Evolutionary conservation across 2,113 vertebrate genomes (phyloP).

Genomic region (Chionodraco myersi): DNA sequence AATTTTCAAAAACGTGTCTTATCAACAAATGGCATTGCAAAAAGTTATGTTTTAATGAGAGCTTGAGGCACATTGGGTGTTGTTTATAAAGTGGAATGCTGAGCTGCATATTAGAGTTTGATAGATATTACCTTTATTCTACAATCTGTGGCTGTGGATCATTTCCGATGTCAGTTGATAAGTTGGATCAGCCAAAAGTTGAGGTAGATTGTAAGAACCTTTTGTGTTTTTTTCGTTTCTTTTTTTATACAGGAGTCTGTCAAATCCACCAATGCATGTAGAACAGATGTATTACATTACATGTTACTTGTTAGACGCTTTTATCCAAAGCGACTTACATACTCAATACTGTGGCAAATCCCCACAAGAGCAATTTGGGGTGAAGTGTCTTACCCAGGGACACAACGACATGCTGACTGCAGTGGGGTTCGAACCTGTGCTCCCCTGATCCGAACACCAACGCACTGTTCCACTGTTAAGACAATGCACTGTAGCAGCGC

Average conservation of each 20-base stretch:
- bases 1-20: background rate
- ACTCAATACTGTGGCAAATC: too few species aligned
- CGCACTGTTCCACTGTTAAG: too few species aligned
- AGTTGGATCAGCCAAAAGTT: conserved; percentile 10
- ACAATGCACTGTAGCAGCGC: background rate
- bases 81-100: conserved; percentile 5
- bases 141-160: background rate
- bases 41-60: conserved; percentile 2
- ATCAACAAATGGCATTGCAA: conserved; percentile 6
- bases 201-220: background rate
- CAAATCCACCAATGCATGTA: background rate
- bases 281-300: background rate
- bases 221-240: background rate
- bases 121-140: conserved; percentile 2
- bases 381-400: too few species aligned
- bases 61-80: conserved; percentile 9
- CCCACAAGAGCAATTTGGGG: too few species aligned
- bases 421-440: too few species aligned
- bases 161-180: background rate
- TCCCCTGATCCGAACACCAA: too few species aligned
- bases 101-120: background rate
- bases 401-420: too few species aligned
- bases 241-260: background rate
- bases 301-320: too few species aligned
- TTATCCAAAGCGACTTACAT: too few species aligned